Percentiles rank a stretch among this genome's conserved stretches.
Conservation (phyloP, 2,888 invertebrate species). For the Agrotis exclamationis region DNA sequence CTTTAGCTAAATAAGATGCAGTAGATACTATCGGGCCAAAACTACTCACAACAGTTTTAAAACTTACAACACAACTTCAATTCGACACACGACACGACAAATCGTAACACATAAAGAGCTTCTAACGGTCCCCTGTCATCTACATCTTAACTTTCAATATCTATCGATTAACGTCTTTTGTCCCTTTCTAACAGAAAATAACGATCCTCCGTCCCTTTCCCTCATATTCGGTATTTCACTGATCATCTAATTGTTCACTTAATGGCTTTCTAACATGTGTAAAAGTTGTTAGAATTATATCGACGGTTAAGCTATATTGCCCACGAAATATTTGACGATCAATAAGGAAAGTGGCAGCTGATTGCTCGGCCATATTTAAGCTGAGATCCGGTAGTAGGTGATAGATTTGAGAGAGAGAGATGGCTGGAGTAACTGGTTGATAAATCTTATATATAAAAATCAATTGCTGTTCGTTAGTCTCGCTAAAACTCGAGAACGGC, state of each 20-base stretch:
- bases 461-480: too few relatives aligned
- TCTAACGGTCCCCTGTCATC: constrained; percentile 77
- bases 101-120: constrained; percentile 70
- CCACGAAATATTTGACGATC: constrained; percentile 43
- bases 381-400: constrained; percentile 32
- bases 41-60: background rate
- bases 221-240: constrained; percentile 66
- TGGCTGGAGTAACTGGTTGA: constrained; percentile 19
- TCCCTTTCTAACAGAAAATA: constrained; percentile 69
- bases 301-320: constrained; percentile 26
- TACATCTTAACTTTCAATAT: constrained; percentile 83
- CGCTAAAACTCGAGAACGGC: too few relatives aligned
- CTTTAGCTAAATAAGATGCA: too few relatives aligned
- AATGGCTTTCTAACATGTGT: constrained; percentile 71
- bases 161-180: constrained; percentile 72
- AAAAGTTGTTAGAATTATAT: constrained; percentile 56
- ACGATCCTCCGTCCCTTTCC: constrained; percentile 53
- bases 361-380: constrained; percentile 35
- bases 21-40: background rate
- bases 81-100: constrained; percentile 37
- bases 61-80: background rate
- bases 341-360: constrained; percentile 44
- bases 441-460: too few relatives aligned
- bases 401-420: constrained; percentile 6
- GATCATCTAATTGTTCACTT: constrained; percentile 72